These are phyloP conservation scores for Drosophila prolongata DNA, from an alignment of 2,888 invertebrate genomes.

Conservation along the genomic window DNA sequence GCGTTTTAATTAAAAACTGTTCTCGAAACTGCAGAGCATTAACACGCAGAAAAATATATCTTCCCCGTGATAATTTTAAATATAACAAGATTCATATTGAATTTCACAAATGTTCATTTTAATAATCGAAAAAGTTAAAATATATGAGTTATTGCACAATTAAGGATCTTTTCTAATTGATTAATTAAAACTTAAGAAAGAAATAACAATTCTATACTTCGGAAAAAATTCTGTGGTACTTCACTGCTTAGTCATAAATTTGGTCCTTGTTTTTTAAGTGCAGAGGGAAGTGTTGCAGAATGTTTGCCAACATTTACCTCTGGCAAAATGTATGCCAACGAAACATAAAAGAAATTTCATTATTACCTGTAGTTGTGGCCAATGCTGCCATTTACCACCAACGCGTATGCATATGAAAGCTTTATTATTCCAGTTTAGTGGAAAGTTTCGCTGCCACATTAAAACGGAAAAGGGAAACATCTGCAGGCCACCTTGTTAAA, in stretches of 20 bases:
- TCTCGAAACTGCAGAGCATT: too few species aligned
- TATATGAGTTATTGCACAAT: too few species aligned
- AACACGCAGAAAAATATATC: not conserved
- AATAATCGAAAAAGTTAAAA: too few species aligned
- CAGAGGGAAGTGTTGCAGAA: not conserved
- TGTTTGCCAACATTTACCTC: slow-evolving; percentile 1
- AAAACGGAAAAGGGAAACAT: slow-evolving; percentile 47
- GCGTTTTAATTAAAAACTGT: slow-evolving; percentile 68
- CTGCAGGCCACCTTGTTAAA: slow-evolving; percentile 43
- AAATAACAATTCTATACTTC: too few species aligned
- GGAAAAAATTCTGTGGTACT: too few species aligned
- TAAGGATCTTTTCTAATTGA: too few species aligned
- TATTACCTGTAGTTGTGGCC: slow-evolving; percentile 46
- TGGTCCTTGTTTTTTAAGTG: not conserved
- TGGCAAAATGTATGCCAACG: slow-evolving; percentile 9
- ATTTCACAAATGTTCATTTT: too few species aligned
- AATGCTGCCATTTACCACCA: slow-evolving; percentile 40
- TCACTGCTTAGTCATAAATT: too few species aligned
- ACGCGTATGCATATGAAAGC: slow-evolving; percentile 54
- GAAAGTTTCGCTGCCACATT: slow-evolving; percentile 53
- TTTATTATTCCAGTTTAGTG: slow-evolving; percentile 63
- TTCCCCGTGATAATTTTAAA: too few species aligned
- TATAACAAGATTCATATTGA: too few species aligned
- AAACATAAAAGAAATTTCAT: slow-evolving; percentile 63
- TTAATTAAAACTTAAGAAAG: too few species aligned